Conservation (phyloP, 2,888 invertebrate species). For the Perithous albicinctus region DNA sequence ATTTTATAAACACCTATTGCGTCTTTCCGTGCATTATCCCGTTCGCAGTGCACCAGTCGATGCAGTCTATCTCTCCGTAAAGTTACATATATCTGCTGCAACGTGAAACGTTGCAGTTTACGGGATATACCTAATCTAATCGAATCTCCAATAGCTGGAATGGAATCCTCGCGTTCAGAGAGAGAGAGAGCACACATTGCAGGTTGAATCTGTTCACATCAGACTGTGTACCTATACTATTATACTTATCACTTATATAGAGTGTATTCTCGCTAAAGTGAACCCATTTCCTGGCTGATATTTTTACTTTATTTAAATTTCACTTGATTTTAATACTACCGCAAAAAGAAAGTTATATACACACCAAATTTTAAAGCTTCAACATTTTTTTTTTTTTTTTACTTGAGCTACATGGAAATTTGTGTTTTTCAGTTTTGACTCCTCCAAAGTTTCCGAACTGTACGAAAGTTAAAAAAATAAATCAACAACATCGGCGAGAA, state of each 20-base stretch:
- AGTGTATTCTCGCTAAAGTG: too few species aligned
- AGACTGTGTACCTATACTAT: neutral
- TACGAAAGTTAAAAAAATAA: too few species aligned
- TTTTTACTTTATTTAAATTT: too few species aligned
- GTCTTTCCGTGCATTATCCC: constrained; percentile 19
- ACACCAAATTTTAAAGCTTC: too few species aligned
- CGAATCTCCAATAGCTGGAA: constrained; percentile 54
- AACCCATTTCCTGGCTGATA: too few species aligned
- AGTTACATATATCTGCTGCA: neutral
- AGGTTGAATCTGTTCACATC: neutral
- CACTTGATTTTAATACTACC: too few species aligned
- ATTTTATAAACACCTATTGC: constrained; percentile 19
- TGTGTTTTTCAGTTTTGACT: too few species aligned
- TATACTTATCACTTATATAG: constrained; percentile 36
- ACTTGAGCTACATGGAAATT: too few species aligned
- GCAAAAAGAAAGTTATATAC: too few species aligned
- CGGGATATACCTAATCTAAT: constrained; percentile 54
- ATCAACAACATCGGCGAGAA: too few species aligned
- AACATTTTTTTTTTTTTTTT: too few species aligned
- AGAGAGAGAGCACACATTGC: constrained; percentile 8
- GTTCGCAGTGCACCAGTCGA: neutral
- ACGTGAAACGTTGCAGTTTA: constrained; percentile 42
- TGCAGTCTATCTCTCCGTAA: neutral
- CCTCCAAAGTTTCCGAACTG: too few species aligned
- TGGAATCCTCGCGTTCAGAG: constrained; percentile 49